These are phyloP conservation scores for Cotesia typhae DNA, from an alignment of 1,140 invertebrate species.

Conservation along the genomic window DNA sequence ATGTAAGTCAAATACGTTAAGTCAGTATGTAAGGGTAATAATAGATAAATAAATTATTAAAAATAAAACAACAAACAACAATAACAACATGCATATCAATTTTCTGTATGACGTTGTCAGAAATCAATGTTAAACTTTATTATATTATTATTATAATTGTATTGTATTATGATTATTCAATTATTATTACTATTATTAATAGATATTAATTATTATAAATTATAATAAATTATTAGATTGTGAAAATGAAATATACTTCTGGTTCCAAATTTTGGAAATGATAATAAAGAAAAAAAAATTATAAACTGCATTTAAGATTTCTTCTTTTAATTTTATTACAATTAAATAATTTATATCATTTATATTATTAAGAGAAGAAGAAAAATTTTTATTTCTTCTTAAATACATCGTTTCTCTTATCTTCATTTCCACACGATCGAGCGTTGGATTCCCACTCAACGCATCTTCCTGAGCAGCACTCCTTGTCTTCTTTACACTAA, in stretches of 20 bases:
- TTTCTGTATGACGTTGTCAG: conserved; percentile 63
- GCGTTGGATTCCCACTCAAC: no score
- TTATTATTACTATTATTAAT: conserved; percentile 19
- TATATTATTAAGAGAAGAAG: no score
- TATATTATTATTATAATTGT: conserved; percentile 45
- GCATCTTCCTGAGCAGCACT: no score
- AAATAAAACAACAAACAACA: conserved; percentile 23
- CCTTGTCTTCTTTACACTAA: no score
- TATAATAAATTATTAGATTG: conserved; percentile 21
- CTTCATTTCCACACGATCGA: no score
- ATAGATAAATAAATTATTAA: conserved; percentile 23
- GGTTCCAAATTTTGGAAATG: conserved; percentile 64
- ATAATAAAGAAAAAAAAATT: conserved; percentile 48
- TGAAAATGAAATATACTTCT: conserved; percentile 58
- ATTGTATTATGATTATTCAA: conserved; percentile 10
- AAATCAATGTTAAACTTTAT: conserved; percentile 64
- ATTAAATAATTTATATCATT: no score
- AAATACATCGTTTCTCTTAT: no score
- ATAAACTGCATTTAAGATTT: no score
- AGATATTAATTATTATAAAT: conserved; percentile 7
- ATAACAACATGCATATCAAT: conserved; percentile 62
- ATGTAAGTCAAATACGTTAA: conserved; percentile 42
- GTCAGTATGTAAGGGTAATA: conserved; percentile 32
- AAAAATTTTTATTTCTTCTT: no score
- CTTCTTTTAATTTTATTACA: no score